Conservation (phyloP, 2,888 invertebrate species). For the Rhagonycha lutea region DNA sequence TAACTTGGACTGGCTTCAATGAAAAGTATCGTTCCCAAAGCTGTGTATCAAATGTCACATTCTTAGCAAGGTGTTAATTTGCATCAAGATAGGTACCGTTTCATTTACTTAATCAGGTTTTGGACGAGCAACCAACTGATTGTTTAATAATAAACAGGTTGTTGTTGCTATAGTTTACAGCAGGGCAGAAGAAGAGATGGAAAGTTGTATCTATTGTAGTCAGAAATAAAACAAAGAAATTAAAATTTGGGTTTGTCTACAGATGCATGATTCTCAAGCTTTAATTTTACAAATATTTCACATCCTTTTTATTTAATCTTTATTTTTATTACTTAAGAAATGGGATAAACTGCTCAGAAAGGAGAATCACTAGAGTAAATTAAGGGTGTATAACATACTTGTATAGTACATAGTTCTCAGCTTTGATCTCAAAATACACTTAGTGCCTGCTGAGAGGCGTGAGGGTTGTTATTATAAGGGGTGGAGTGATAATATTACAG, state of each 20-base stretch:
- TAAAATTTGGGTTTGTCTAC: neutral
- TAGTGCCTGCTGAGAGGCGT: conserved; percentile 52
- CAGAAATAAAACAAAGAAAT: neutral
- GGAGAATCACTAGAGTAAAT: conserved; percentile 20
- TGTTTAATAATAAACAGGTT: neutral
- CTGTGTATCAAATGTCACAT: neutral
- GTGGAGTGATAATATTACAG: conserved; percentile 44
- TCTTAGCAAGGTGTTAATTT: neutral
- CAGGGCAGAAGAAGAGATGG: neutral
- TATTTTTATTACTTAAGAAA: neutral
- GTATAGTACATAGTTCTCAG: conserved; percentile 27
- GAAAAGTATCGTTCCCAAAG: neutral
- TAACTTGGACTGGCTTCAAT: no score
- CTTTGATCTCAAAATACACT: conserved; percentile 56
- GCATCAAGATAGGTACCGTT: neutral
- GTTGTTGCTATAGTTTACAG: neutral
- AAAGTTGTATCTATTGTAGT: no score
- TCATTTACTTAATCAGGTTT: neutral
- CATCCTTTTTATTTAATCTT: neutral
- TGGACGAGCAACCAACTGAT: neutral
- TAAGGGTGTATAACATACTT: conserved; percentile 27
- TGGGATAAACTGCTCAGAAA: neutral
- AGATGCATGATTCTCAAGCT: neutral
- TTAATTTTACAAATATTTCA: neutral
- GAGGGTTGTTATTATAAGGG: conserved; percentile 48